A percentile compares a stretch with the other conserved stretches of the same genome.
Conservation (phyloP, 2,797 vertebrate genomes). For the Merluccius polli region DNA sequence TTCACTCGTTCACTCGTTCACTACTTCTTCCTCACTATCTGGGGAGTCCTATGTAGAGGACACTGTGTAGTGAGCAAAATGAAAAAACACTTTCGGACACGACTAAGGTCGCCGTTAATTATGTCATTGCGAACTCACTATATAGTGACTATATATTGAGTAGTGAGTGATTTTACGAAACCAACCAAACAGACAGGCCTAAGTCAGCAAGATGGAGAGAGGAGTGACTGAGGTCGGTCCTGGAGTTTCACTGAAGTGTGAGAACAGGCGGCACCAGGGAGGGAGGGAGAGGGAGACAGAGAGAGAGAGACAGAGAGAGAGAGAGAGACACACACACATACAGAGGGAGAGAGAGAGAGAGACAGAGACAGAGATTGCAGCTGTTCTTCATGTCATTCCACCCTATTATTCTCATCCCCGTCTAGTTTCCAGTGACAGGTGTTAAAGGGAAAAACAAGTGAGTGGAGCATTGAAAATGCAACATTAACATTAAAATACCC, state of each 20-base stretch:
- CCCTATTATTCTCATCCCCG: neutral
- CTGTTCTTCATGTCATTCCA: neutral
- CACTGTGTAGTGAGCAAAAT: too few relatives aligned
- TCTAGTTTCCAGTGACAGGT: neutral
- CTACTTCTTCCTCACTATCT: too few relatives aligned
- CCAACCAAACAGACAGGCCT: too few relatives aligned
- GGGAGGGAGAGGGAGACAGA: neutral
- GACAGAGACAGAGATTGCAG: neutral
- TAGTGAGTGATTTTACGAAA: too few relatives aligned
- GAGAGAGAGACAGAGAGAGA: constrained; percentile 1
- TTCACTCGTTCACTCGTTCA: too few relatives aligned
- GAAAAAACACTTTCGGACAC: too few relatives aligned
- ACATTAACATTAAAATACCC: constrained; percentile 53
- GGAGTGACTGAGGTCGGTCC: too few relatives aligned
- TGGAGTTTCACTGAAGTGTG: constrained; percentile 32
- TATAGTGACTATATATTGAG: too few relatives aligned
- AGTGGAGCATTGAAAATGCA: neutral
- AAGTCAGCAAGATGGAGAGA: too few relatives aligned
- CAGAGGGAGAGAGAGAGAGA: neutral
- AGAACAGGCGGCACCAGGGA: constrained; percentile 15
- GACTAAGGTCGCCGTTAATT: too few relatives aligned
- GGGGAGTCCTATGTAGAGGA: too few relatives aligned
- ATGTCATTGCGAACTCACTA: too few relatives aligned
- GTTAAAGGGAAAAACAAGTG: neutral
- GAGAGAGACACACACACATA: neutral